These are phyloP conservation scores for Hymenochirus boettgeri DNA, from an alignment of 2,113 vertebrate genomes.

Conservation along the genomic window DNA sequence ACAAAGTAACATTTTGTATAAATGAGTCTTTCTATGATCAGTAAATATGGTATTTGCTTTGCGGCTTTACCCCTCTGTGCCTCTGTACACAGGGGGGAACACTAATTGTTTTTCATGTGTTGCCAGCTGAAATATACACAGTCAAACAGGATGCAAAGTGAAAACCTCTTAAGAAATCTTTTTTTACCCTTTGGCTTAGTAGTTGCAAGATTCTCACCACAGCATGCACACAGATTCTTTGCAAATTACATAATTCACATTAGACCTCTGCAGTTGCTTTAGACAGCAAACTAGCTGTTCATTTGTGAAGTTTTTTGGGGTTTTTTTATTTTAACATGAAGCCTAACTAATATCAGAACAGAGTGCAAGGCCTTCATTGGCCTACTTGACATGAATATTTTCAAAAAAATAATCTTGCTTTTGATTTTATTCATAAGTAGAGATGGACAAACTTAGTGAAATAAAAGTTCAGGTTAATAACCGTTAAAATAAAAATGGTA, in stretches of 20 bases:
- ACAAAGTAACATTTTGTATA: too few species aligned
- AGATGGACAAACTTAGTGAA: too few species aligned
- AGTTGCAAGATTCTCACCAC: constrained; percentile 32
- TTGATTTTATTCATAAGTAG: too few species aligned
- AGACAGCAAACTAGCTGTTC: not conserved
- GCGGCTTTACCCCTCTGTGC: constrained; percentile 18
- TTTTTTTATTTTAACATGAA: too few species aligned
- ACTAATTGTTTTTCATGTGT: constrained; percentile 25
- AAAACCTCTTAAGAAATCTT: constrained; percentile 35
- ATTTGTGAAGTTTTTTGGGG: not conserved
- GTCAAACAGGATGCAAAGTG: constrained; percentile 22
- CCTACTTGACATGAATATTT: too few species aligned
- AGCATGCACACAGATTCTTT: constrained; percentile 1
- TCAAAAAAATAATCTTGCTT: too few species aligned
- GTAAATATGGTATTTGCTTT: constrained; percentile 3
- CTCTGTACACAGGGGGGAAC: constrained; percentile 25
- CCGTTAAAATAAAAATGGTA: too few species aligned
- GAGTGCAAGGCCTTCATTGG: too few species aligned
- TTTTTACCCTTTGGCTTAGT: constrained; percentile 11
- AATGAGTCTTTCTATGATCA: not conserved
- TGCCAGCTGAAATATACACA: constrained; percentile 11
- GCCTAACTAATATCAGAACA: too few species aligned
- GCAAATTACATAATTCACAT: constrained; percentile 8
- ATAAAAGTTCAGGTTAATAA: too few species aligned
- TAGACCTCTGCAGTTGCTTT: constrained; percentile 7